A percentile compares a stretch with the other conserved stretches of the same genome.
Conservation (phyloP, 2,888 invertebrate genomes). For the Pyrrhosoma nymphula region DNA sequence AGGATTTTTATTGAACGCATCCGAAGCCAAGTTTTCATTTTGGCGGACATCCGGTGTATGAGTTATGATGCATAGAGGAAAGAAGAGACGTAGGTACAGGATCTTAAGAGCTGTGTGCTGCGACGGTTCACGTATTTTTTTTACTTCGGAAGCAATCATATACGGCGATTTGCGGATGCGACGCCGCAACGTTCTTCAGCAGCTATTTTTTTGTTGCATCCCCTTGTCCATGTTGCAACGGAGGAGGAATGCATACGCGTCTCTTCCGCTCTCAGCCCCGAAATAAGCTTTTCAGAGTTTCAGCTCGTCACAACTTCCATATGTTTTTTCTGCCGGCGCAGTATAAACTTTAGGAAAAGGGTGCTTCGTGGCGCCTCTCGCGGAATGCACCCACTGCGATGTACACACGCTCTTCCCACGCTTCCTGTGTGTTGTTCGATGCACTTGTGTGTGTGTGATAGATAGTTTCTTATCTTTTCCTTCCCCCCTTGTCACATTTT, state of each 20-base stretch:
- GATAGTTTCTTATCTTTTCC: not conserved
- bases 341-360: constrained; percentile 36
- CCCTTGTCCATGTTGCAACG: not conserved
- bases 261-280: constrained; percentile 10
- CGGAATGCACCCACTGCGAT: not conserved
- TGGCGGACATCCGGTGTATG: not conserved
- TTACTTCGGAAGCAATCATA: not conserved
- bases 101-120: not conserved
- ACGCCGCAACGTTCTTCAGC: constrained; percentile 16
- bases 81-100: not conserved
- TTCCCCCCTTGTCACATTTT: not conserved
- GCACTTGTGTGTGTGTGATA: not conserved
- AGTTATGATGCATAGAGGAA: not conserved
- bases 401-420: constrained; percentile 3
- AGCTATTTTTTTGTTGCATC: not conserved
- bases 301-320: not conserved
- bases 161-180: constrained; percentile 31
- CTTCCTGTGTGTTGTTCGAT: not conserved
- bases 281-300: constrained; percentile 59
- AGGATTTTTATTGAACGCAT: not conserved
- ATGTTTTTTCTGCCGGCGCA: constrained; percentile 28
- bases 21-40: not conserved
- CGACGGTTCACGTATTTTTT: not conserved
- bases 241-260: constrained; percentile 33
- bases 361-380: not conserved